These are phyloP conservation scores for Pseudomyrmex cubaensis DNA, from an alignment of 1,140 invertebrate species.

Conservation along the genomic window DNA sequence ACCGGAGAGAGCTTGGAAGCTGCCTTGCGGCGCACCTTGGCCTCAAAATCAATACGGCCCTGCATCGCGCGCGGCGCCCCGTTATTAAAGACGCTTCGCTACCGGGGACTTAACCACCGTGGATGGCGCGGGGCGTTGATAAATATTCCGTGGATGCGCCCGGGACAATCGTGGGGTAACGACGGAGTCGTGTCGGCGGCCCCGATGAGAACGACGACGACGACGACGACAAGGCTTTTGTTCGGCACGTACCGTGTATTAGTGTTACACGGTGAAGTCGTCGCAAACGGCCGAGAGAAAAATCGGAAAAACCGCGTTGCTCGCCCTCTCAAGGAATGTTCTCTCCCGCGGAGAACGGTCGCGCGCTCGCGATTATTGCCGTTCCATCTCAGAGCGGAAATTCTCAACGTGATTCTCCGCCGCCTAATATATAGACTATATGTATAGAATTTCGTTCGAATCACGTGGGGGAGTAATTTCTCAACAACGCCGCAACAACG, in stretches of 20 bases:
- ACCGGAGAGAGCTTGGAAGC: slow-evolving; percentile 48
- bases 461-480: neutral
- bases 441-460: neutral
- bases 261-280: slow-evolving; percentile 56
- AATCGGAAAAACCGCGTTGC: slow-evolving; percentile 45
- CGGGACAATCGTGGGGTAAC: slow-evolving; percentile 69
- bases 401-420: neutral
- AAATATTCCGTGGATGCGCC: slow-evolving; percentile 70
- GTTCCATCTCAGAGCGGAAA: slow-evolving; percentile 29
- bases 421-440: neutral
- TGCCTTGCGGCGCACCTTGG: slow-evolving; percentile 62
- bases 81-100: slow-evolving; percentile 68
- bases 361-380: slow-evolving; percentile 11
- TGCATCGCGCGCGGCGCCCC: slow-evolving; percentile 65
- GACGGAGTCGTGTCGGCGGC: slow-evolving; percentile 58
- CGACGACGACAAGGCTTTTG: slow-evolving; percentile 62
- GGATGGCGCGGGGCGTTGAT: slow-evolving; percentile 59
- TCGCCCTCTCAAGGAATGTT: slow-evolving; percentile 25
- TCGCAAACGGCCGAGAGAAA: slow-evolving; percentile 58
- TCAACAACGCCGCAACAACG: neutral
- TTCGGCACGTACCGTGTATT: slow-evolving; percentile 64
- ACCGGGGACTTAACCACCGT: slow-evolving; percentile 37
- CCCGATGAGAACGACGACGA: slow-evolving; percentile 37
- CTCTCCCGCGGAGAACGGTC: slow-evolving; percentile 25
- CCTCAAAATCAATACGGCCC: slow-evolving; percentile 70